Percentiles rank a stretch among this genome's conserved stretches.
Conservation (phyloP, 2,888 invertebrate genomes). For the Helleia helle region DNA sequence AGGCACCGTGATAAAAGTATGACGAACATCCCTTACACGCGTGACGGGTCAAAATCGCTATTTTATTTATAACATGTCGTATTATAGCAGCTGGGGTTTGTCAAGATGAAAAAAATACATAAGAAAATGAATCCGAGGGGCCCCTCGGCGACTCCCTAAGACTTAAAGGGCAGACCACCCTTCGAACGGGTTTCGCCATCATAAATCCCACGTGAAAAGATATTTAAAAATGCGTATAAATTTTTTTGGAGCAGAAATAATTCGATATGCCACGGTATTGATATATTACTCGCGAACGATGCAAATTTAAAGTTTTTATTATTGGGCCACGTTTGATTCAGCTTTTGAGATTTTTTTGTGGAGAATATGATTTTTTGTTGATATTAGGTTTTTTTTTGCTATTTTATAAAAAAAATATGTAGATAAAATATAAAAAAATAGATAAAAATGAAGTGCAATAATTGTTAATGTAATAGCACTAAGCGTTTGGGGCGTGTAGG, state of each 20-base stretch:
- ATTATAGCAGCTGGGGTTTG: slow-evolving; percentile 68
- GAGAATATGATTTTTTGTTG: too few relatives aligned
- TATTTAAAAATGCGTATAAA: slow-evolving; percentile 72
- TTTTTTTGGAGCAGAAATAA: slow-evolving; percentile 69
- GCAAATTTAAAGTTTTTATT: neutral
- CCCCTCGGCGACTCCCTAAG: slow-evolving; percentile 41
- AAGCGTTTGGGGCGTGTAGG: too few relatives aligned
- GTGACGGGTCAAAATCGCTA: slow-evolving; percentile 71
- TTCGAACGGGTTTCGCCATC: slow-evolving; percentile 64
- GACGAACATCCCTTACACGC: slow-evolving; percentile 54
- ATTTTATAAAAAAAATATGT: too few relatives aligned
- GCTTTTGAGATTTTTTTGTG: too few relatives aligned
- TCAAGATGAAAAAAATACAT: slow-evolving; percentile 60
- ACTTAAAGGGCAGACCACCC: slow-evolving; percentile 51
- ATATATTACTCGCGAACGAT: slow-evolving; percentile 52
- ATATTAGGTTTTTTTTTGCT: too few relatives aligned
- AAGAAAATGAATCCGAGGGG: slow-evolving; percentile 56
- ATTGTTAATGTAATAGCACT: too few relatives aligned
- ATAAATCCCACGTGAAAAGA: slow-evolving; percentile 73
- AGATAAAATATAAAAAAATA: too few relatives aligned
- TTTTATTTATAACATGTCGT: slow-evolving; percentile 71
- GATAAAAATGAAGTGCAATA: too few relatives aligned
- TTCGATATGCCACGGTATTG: slow-evolving; percentile 49
- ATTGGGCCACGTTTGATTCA: neutral
- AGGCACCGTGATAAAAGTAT: slow-evolving; percentile 25